Evolutionary conservation across 37 sponge, comb jelly and placozoan species (phyloP).

Genomic region (Dysidea cf. avara): DNA sequence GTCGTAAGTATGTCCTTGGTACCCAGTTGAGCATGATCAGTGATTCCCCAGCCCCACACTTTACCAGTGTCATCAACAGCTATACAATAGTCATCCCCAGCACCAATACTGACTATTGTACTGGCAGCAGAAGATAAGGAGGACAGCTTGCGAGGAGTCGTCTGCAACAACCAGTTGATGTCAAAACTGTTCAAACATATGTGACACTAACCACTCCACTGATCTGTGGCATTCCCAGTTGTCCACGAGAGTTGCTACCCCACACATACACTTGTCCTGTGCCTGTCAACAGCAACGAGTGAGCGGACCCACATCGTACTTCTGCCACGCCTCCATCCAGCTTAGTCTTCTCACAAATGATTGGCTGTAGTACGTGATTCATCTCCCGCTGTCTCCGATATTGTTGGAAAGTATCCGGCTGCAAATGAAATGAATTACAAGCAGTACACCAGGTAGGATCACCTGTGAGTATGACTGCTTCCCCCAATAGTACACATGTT

Average conservation of each 20-base stretch:
- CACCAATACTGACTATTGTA: conserved; percentile 31
- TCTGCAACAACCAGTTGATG: too few relatives aligned
- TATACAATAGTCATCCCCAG: conserved; percentile 78
- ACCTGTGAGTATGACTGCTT: conserved; percentile 51
- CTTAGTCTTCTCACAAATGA: too few relatives aligned
- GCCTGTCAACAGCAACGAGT: conserved; percentile 64
- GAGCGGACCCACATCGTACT: conserved; percentile 72
- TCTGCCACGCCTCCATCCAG: conserved; percentile 4
- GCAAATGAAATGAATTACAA: neutral
- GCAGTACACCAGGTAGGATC: conserved; percentile 10
- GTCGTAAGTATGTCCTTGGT: too few relatives aligned
- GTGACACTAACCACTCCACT: too few relatives aligned
- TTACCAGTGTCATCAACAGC: conserved; percentile 61
- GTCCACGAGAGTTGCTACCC: conserved; percentile 76
- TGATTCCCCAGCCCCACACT: conserved; percentile 77
- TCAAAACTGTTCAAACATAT: too few relatives aligned
- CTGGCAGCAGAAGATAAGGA: too few relatives aligned
- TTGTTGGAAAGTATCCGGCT: too few relatives aligned
- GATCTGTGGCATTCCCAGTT: too few relatives aligned
- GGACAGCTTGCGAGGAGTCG: too few relatives aligned
- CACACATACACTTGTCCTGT: conserved; percentile 65
- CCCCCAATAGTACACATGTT: conserved; percentile 58
- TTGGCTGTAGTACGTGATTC: too few relatives aligned
- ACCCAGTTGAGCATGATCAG: conserved; percentile 67
- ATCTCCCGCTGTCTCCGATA: too few relatives aligned